Base-by-base conservation (phyloP, 2,888 invertebrate species). In the Yponomeuta plumbellus region DNA sequence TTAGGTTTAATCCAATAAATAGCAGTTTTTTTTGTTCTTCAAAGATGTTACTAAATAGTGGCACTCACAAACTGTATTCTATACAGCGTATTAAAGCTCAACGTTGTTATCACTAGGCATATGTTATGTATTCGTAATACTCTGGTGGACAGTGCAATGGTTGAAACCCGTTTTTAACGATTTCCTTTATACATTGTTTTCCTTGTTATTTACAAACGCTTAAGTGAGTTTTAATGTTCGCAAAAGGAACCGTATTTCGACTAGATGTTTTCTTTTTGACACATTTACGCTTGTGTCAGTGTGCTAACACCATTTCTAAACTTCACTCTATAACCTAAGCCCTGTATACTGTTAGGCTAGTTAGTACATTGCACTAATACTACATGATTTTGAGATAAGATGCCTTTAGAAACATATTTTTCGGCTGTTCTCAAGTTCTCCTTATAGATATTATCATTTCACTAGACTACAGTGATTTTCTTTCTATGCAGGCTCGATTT, bases 81-180 rank as follows among this genome's bases (percentile, higher is more conserved):
- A 90, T 89, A 89, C 89, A 86, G 87, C 74, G 79, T 79, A 86
- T 88, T 89, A 89, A 88, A 86, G 85, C 89, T 89, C 80, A 80
- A 76, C 69, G 79, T 81, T 85, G 86, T 86, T 85, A 85, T 85
- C 82, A 80, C 78, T 76, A 76, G 65, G 65, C 57, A 64, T 56
- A 52, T n/a, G n/a, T 22, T 76, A 75, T 20, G 39, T 21, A 8
- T 63, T 56, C 85, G 82, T 84, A 87, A 88, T 89, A 88, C 84
- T 84, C 84, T 74, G 77, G 72, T 72, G 71, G 69, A 71, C 75
- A 84, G 85, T 87, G 89, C 88, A 86, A 83, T 83, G 84, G 77
- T 69, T 71, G 69, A 65, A 62, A 66, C 67, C 71, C 66, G 66
- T 63, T 63, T 44, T 63, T 44, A 63, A 61, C 21, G 17, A 34